These are phyloP conservation scores for Hemibagrus guttatus DNA, from an alignment of 2,797 vertebrate species.

Conservation along the genomic window DNA sequence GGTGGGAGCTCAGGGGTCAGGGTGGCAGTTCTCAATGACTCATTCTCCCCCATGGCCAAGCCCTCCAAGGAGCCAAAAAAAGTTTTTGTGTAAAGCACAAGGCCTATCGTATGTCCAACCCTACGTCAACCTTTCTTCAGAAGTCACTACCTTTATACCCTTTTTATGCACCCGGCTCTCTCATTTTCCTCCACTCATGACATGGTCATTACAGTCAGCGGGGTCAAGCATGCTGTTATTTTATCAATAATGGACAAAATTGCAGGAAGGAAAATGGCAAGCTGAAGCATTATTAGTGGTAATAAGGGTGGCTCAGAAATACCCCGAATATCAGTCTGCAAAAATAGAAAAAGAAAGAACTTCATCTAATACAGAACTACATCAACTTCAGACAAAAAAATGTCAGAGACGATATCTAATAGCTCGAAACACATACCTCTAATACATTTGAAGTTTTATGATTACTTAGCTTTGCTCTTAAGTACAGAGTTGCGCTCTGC, in stretches of 20 bases:
- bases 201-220: slow-evolving; percentile 27
- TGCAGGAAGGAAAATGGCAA: slow-evolving; percentile 15
- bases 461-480: neutral
- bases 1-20: slow-evolving; percentile 42
- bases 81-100: slow-evolving; percentile 38
- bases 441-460: neutral
- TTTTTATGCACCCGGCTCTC: neutral
- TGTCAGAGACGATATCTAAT: neutral
- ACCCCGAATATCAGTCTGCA: slow-evolving; percentile 15
- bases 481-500: slow-evolving; percentile 8
- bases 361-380: slow-evolving; percentile 13
- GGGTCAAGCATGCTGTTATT: slow-evolving; percentile 41
- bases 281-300: neutral
- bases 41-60: slow-evolving; percentile 30
- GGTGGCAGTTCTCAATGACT: slow-evolving; percentile 30
- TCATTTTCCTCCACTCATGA: slow-evolving; percentile 27
- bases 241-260: slow-evolving; percentile 50
- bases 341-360: slow-evolving; percentile 38
- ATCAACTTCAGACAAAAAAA: slow-evolving; percentile 10
- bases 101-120: slow-evolving; percentile 13
- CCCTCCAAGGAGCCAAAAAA: slow-evolving; percentile 37
- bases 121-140: neutral
- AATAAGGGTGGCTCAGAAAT: slow-evolving; percentile 22
- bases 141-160: neutral
- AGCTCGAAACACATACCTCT: neutral